phyloP scores from a whole-genome alignment of 2,797 vertebrate genomes.

The Florisuga fusca region DNA sequence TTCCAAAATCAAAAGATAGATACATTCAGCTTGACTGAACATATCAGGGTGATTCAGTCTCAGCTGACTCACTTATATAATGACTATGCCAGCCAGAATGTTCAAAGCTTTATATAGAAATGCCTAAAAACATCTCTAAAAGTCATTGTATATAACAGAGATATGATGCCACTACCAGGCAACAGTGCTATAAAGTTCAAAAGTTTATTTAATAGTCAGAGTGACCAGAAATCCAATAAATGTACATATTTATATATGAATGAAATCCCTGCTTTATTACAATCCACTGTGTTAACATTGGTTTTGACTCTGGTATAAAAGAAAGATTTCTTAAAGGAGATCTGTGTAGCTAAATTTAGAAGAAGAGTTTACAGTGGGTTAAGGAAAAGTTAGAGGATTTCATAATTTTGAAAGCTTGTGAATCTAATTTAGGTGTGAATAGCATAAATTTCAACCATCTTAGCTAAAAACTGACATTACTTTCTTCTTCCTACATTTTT shows the following conservation, averaged over 20 bases:
- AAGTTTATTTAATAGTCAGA: constrained; percentile 1
- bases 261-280: not conserved
- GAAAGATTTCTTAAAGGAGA: not conserved
- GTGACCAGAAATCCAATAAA: not conserved
- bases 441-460: not conserved
- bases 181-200: not conserved
- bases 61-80: constrained; percentile 54
- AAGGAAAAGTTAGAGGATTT: not conserved
- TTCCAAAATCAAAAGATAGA: not conserved
- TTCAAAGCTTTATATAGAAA: constrained; percentile 56
- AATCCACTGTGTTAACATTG: not conserved
- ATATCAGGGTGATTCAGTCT: constrained; percentile 33
- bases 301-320: not conserved
- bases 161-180: not conserved
- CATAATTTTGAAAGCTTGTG: not conserved
- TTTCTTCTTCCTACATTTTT: not conserved
- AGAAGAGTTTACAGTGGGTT: not conserved
- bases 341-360: not conserved
- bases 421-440: not conserved
- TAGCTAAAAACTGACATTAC: not conserved
- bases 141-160: not conserved
- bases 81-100: constrained; percentile 12
- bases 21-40: not conserved
- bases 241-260: not conserved
- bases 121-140: constrained; percentile 19